A percentile compares a stretch with the other conserved stretches of the same genome.
These are phyloP conservation scores for Rhynchonema sp. DNA, from an alignment of 2,888 invertebrate genomes.

Conservation along the genomic window DNA sequence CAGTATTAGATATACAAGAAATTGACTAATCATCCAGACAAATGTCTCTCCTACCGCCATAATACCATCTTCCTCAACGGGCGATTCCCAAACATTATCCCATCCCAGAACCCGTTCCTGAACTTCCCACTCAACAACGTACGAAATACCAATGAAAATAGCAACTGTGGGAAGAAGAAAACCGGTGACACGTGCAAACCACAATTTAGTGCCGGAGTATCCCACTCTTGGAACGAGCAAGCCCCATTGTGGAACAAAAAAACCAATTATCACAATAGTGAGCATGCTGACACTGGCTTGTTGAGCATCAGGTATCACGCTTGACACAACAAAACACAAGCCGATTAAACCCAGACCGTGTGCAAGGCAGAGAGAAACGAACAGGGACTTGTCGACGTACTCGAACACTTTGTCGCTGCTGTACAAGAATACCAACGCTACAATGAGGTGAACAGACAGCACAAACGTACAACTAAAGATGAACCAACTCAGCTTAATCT, in stretches of 20 bases:
- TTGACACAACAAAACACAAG: neutral
- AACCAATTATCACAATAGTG: neutral
- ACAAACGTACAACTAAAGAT: neutral
- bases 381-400: neutral
- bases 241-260: neutral
- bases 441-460: neutral
- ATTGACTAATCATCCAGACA: neutral
- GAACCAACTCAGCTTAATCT: neutral
- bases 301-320: neutral
- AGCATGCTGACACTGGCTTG: neutral
- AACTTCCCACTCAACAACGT: conserved; percentile 3
- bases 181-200: neutral
- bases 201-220: neutral
- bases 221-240: neutral
- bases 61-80: neutral
- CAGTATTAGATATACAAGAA: neutral
- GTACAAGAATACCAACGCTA: neutral
- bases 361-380: neutral
- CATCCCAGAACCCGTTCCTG: neutral
- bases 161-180: neutral
- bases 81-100: neutral
- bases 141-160: neutral
- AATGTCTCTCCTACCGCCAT: neutral
- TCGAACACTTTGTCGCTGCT: neutral
- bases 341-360: neutral